Base-by-base conservation (phyloP, 2,888 invertebrate species). In the Taenaris catops region DNA sequence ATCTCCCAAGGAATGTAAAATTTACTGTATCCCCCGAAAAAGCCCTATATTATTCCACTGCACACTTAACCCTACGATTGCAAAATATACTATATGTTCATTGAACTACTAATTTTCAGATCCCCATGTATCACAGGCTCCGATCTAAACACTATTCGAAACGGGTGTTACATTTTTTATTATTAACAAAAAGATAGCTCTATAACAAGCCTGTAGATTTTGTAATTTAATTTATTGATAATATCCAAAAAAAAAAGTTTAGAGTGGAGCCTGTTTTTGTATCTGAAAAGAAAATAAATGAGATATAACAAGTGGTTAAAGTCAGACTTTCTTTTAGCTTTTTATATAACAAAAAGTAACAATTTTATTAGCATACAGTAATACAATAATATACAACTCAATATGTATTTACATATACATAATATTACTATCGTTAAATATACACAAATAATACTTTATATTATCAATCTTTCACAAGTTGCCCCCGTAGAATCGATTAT, bases 401-500 rank as follows among this genome's bases (percentile, higher is more conserved):
- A 76, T 79, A 79, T 78, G 78, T 84, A 84, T 84, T 80, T 78
- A 83, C 78, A 84, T 78, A 86, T 78, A 86, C 75, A 73, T 84
- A 86, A 74, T 79, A 81, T 72, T 67, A 75, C 41, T 68, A 72
- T 71, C 49, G 67, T 71, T 71, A 67, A 72, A 72, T 78, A 83
- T 73, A 81, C 74, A 75, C 71, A 76, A 74, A 80, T 76, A 80
- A 65, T 69, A 74, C 58, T 76, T 70, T 65, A 74, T 76, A 78
- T n/a, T n/a, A n/a, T 69, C 67, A 68, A 74, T 69, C 60, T 67
- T 62, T n/a, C n/a, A 53, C 55, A 55, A 53, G 68, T 23, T 67
- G 63, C 63, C 55, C 44, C 36, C 40, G 46, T 33, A 34, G 39
- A 51, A 38, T 36, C 42, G 44, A 35, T 46, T 39, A 41, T 58